Evolutionary conservation across 2,888 invertebrate species (phyloP).

Genomic region (Tanypteryx hageni): DNA sequence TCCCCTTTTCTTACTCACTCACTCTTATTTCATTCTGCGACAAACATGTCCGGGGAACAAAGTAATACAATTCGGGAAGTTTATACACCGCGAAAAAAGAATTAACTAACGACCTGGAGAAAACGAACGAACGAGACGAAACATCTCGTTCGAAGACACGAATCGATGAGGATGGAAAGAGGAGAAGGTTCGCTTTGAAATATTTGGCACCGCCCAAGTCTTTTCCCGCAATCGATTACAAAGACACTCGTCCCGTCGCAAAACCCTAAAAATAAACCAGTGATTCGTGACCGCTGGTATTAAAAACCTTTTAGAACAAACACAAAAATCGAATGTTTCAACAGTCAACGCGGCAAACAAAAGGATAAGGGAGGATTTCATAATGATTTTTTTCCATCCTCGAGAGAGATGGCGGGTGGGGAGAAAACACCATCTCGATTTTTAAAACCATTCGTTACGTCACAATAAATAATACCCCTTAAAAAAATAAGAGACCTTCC

Average conservation of each 20-base stretch:
- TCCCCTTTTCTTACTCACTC: not conserved
- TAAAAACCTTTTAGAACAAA: not conserved
- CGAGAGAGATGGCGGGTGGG: not conserved
- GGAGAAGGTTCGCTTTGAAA: not conserved
- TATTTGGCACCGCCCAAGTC: not conserved
- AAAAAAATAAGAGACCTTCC: conserved; percentile 17
- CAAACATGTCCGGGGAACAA: not conserved
- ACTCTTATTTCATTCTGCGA: not conserved
- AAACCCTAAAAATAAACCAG: not conserved
- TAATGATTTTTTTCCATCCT: not conserved
- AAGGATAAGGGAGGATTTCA: not conserved
- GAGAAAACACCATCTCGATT: not conserved
- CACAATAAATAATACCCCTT: conserved; percentile 40
- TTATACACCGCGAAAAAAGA: not conserved
- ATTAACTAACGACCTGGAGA: not conserved
- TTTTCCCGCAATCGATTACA: too few relatives aligned
- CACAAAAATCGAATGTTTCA: not conserved
- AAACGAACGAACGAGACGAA: conserved; percentile 9
- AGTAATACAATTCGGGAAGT: not conserved
- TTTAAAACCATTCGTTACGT: conserved; percentile 40
- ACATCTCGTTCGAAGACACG: not conserved
- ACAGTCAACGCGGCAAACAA: not conserved
- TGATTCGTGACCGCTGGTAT: not conserved
- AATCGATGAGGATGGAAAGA: not conserved
- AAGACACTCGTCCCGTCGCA: not conserved